phyloP scores from a whole-genome alignment of 2,797 vertebrate genomes.

The Sternarchorhynchus goeldii region DNA sequence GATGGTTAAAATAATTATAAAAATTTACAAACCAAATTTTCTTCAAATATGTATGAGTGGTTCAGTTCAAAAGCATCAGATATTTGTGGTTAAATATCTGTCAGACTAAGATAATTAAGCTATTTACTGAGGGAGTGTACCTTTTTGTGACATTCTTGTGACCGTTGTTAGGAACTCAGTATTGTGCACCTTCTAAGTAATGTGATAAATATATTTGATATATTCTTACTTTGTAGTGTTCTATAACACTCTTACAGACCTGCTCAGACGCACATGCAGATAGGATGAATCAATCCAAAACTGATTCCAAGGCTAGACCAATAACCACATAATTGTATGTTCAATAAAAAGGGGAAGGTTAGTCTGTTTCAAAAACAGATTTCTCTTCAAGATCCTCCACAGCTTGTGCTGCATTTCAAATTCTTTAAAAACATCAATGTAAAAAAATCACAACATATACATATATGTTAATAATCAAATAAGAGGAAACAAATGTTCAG shows the following conservation, averaged over 20 bases:
- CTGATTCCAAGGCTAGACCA: slow-evolving; percentile 2
- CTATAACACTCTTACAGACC: background rate
- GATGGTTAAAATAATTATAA: too few relatives aligned
- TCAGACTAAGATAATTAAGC: too few relatives aligned
- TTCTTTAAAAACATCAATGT: background rate
- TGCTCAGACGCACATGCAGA: background rate
- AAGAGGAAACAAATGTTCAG: slow-evolving; percentile 21
- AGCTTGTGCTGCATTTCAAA: background rate
- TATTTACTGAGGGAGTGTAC: too few relatives aligned
- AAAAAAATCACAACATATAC: too few relatives aligned
- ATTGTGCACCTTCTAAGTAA: background rate
- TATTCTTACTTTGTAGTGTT: background rate
- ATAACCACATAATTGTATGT: slow-evolving; percentile 22
- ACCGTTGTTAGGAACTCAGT: background rate
- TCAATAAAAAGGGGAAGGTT: slow-evolving; percentile 13
- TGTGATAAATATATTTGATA: background rate
- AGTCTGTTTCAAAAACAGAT: slow-evolving; percentile 7
- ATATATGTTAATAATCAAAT: background rate
- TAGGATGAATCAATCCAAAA: slow-evolving; percentile 7
- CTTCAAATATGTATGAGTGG: too few relatives aligned
- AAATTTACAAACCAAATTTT: too few relatives aligned
- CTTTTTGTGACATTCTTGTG: too few relatives aligned
- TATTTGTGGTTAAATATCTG: too few relatives aligned
- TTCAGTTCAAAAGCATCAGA: too few relatives aligned
- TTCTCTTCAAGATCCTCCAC: background rate